A percentile compares a stretch with the other conserved stretches of the same genome.
These are phyloP conservation scores for Idris sp. DNA, from an alignment of 1,140 invertebrate genomes.

Conservation along the genomic window DNA sequence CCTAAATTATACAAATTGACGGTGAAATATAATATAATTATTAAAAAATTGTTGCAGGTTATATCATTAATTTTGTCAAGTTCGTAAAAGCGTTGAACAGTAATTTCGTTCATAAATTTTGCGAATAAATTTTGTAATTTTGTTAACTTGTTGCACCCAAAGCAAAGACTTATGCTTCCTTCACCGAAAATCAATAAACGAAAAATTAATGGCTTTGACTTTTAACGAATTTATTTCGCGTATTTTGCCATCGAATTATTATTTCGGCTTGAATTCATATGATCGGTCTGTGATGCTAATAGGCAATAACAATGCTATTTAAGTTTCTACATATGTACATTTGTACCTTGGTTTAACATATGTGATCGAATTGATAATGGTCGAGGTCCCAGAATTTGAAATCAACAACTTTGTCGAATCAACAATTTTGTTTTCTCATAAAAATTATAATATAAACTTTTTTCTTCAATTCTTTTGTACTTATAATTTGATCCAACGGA, in stretches of 20 bases:
- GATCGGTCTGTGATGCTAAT: constrained; percentile 62
- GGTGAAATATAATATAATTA: too few species aligned
- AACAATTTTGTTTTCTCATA: too few species aligned
- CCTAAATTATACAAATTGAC: too few species aligned
- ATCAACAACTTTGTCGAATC: too few species aligned
- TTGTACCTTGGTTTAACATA: constrained; percentile 77
- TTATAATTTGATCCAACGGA: too few species aligned
- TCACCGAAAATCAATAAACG: constrained; percentile 4
- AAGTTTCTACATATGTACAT: constrained; percentile 75
- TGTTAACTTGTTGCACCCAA: constrained; percentile 15
- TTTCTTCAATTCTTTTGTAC: too few species aligned
- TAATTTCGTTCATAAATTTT: not conserved
- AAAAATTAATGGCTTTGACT: constrained; percentile 17
- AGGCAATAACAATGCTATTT: constrained; percentile 74
- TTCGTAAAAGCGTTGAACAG: constrained; percentile 12
- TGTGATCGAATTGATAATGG: constrained; percentile 59
- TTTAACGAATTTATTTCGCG: constrained; percentile 24
- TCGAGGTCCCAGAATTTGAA: constrained; percentile 65
- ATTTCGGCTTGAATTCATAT: constrained; percentile 40
- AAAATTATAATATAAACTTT: constrained; percentile 19
- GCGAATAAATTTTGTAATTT: constrained; percentile 1
- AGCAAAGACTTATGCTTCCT: not conserved
- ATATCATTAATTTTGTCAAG: too few species aligned
- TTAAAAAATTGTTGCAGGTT: too few species aligned
- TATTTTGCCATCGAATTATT: constrained; percentile 31